Percentiles rank a stretch among this genome's conserved stretches.
phyloP scores from a whole-genome alignment of 2,888 invertebrate species.

The Globia sparganii region DNA sequence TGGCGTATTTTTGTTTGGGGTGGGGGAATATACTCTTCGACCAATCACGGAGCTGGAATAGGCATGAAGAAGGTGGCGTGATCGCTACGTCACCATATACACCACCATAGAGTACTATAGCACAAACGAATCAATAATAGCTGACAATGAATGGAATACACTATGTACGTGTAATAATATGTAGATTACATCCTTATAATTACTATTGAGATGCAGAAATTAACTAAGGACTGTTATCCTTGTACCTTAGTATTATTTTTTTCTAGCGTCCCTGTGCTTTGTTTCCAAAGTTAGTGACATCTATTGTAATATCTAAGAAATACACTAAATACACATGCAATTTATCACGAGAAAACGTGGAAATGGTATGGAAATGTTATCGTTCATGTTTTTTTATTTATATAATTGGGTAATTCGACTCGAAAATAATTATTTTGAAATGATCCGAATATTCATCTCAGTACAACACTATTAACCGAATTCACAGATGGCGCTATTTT shows the following conservation, averaged over 20 bases:
- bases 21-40: conserved; percentile 72
- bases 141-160: conserved; percentile 51
- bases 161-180: background rate
- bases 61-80: conserved; percentile 88
- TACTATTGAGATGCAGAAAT: conserved; percentile 9
- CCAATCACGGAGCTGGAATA: conserved; percentile 82
- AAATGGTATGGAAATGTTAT: background rate
- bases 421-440: background rate
- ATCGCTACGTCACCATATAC: conserved; percentile 84
- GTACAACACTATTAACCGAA: conserved; percentile 27
- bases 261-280: background rate
- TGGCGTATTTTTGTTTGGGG: conserved; percentile 80
- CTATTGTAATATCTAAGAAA: conserved; percentile 33
- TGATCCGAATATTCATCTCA: conserved; percentile 1
- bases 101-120: conserved; percentile 65
- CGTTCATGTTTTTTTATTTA: background rate
- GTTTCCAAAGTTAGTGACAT: conserved; percentile 39
- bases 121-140: conserved; percentile 64
- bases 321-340: background rate
- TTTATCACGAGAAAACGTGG: background rate
- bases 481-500: conserved; percentile 45
- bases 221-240: background rate
- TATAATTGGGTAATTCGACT: too few relatives aligned
- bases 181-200: conserved; percentile 18
- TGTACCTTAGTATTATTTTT: background rate